These are phyloP conservation scores for Strongylocentrotus purpuratus DNA, from an alignment of 35 echinoderm and acorn worm genomes.

Conservation along the genomic window DNA sequence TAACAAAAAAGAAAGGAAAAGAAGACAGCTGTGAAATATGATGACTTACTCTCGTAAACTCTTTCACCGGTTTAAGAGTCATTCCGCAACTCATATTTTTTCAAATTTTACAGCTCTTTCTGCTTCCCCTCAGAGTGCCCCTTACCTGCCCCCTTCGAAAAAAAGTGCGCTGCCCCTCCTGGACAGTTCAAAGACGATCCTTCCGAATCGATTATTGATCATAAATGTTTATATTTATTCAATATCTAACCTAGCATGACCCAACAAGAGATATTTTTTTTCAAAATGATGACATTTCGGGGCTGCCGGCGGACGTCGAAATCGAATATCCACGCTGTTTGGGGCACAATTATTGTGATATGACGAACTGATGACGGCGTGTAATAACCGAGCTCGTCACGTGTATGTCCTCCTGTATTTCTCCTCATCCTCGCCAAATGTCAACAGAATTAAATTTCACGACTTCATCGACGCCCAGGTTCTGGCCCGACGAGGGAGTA, in stretches of 20 bases:
- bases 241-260: not conserved
- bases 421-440: not conserved
- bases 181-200: not conserved
- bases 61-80: too few species aligned
- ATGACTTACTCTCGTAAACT: too few species aligned
- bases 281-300: not conserved
- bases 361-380: not conserved
- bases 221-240: not conserved
- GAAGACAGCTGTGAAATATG: too few species aligned
- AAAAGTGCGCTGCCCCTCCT: too few species aligned
- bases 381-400: not conserved
- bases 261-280: not conserved
- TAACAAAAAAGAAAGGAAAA: too few species aligned
- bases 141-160: too few species aligned
- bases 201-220: not conserved
- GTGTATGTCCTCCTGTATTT: not conserved
- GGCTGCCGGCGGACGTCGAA: not conserved
- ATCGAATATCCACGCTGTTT: not conserved
- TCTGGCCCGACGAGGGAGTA: not conserved
- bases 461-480: slow-evolving; percentile 1
- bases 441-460: slow-evolving; percentile 19
- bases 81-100: too few species aligned
- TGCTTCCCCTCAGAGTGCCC: too few species aligned
- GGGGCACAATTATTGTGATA: not conserved
- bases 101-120: too few species aligned